These are phyloP conservation scores for Sinelater perroti DNA, from an alignment of 2,888 invertebrate species.

Conservation along the genomic window DNA sequence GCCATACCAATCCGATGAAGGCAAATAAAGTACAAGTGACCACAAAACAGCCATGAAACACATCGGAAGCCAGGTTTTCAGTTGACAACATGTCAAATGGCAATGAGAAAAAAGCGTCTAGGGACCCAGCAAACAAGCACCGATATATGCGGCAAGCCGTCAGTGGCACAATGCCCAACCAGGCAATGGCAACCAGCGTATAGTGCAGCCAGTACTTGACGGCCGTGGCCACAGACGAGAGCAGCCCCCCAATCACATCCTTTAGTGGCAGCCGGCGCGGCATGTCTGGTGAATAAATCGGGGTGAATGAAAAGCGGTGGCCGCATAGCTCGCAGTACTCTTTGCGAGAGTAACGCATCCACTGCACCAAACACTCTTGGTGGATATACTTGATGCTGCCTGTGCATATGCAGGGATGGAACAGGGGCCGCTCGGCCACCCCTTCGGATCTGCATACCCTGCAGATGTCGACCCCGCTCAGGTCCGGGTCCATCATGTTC, in stretches of 20 bases:
- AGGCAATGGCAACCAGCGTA: conserved; percentile 94
- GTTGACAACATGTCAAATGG: conserved; percentile 93
- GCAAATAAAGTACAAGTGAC: conserved; percentile 95
- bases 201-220: conserved; percentile 98
- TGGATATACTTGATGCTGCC: conserved; percentile 99
- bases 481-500: conserved; percentile 29
- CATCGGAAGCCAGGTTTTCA: conserved; percentile 92
- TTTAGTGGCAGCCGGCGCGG: conserved; percentile 93
- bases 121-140: conserved; percentile 89
- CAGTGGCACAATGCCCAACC: conserved; percentile 96
- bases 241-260: conserved; percentile 90
- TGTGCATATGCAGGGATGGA: conserved; percentile 98
- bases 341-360: conserved; percentile 98
- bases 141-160: conserved; percentile 96
- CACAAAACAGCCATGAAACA: conserved; percentile 95
- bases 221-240: conserved; percentile 89
- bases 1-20: conserved; percentile 97
- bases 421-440: conserved; percentile 88
- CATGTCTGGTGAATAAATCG: conserved; percentile 99
- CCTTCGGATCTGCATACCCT: conserved; percentile 97
- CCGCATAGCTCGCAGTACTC: conserved; percentile 99
- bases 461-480: conserved; percentile 85
- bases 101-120: conserved; percentile 85
- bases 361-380: conserved; percentile 97
- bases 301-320: conserved; percentile 96